Evolutionary conservation across 1,140 invertebrate species (phyloP), one percentile per base, ranked within the genome.

Genomic region (Brachionus paranguensis): DNA sequence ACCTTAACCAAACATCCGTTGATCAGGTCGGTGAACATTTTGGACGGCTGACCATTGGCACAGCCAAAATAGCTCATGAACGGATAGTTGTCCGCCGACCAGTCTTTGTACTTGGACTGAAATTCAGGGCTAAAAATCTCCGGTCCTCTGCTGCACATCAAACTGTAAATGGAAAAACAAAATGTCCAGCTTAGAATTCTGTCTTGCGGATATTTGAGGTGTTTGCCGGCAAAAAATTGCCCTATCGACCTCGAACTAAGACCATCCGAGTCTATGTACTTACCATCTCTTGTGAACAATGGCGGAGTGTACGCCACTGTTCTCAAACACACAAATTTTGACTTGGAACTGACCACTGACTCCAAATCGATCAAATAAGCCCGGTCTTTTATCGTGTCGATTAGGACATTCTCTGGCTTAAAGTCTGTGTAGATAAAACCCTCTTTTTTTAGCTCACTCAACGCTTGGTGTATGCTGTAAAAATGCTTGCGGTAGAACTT

Each of bases 151-250:
- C 20, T 60, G 29, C 78, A 81, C 37, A 81, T 64, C n/a, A 68
- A 43, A 37, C 53, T 68, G 24, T 81, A 81, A 27, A 81, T 68
- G 47, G 78, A 81, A 81, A 81, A 64, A n/a, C 78, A 81, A 81
- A 33, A 81, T 29, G 78, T 81, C 78, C 78, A 81, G 24, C 78
- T 81, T 3, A 81, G 20, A 37, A 81, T 81, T 43, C 78, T 43
- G 41, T 81, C 78, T 29, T 81, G 78, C 11, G 78, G 53, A 43
- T 24, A 6, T 45, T 60, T 60, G 3, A 68, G 7, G 17, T 64
- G 8, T 17, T 41, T 8, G 14, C 11, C 50, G 60, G 27, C 33
- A 37, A 81, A 81, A 64, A 81, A 81, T 12, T 68, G 10, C n/a
- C 24, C 27, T 11, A 43, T 20, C 20, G 78, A 47, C 37, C 60